These are phyloP conservation scores for Armadillidium nasatum DNA, from an alignment of 1,140 invertebrate genomes.

Conservation along the genomic window DNA sequence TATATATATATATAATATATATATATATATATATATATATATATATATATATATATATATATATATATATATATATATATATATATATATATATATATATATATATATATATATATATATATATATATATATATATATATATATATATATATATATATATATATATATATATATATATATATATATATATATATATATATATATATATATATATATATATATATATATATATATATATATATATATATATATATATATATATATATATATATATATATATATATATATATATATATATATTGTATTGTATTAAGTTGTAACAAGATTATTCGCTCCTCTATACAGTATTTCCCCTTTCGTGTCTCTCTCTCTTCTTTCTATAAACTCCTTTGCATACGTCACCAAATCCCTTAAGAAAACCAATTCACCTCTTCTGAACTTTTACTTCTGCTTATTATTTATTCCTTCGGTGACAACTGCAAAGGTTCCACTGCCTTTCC, in stretches of 20 bases:
- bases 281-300: slow-evolving; percentile 15
- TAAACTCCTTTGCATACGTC: background rate
- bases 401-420: background rate
- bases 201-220: background rate
- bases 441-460: background rate
- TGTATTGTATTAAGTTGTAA: background rate
- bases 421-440: background rate
- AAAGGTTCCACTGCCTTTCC: background rate
- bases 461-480: background rate
- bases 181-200: background rate
- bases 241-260: background rate
- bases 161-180: no score
- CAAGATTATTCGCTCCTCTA: background rate
- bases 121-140: no score
- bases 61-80: no score
- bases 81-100: no score
- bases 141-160: no score
- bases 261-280: slow-evolving; percentile 13
- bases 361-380: no score
- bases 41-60: no score
- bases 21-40: no score
- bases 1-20: no score
- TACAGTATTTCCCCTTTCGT: background rate
- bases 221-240: background rate
- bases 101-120: no score